Evolutionary conservation across 2,888 invertebrate species (phyloP), one percentile per base, ranked within the genome.

Genomic region (Lithophane leautieri): DNA sequence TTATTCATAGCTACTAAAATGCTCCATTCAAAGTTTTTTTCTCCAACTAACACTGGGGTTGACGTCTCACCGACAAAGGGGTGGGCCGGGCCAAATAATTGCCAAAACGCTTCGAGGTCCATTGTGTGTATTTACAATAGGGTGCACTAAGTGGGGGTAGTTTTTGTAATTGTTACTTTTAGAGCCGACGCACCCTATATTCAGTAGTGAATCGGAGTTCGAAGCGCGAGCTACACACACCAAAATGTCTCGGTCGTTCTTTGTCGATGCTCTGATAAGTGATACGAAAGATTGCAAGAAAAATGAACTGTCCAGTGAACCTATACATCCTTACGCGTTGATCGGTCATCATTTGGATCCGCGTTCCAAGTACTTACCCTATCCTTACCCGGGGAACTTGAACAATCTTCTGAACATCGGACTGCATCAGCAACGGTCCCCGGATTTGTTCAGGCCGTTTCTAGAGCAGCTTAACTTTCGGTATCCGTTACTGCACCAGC

Each of bases 171-270:
- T 95, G 96, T 96, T 94, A 94, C 95, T 95, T 90, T 91, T 93
- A 91, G 86, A 85, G 90, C 90, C 90, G 89, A 91, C 93, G 91
- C 94, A 94, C 93, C 91, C 88, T 83, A 84, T 83, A 90, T 91
- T 91, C 94, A 96, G 96, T 96, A 86, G 91, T 87, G 87, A 86
- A 89, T 88, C 89, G 89, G 88, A 91, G 93, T 89, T 88, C 91
- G 90, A 71, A 86, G 87, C 83, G 93, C 72, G 75, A 81, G 86
- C 86, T 88, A 86, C 88, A 87, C 88, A 86, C 86, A 80, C 72
- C 78, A 97, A 95, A 88, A 98, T 98, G 98, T 98, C 98, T 79
- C 97, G 98, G 86, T 98, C 98, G 84, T 98, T 98, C 91, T 93
- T 98, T 75, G 98, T 98, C 90, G 98, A 98, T 90, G 98, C 98